Base-by-base conservation (phyloP, 2,113 vertebrate species). In the Anas platyrhynchos region DNA sequence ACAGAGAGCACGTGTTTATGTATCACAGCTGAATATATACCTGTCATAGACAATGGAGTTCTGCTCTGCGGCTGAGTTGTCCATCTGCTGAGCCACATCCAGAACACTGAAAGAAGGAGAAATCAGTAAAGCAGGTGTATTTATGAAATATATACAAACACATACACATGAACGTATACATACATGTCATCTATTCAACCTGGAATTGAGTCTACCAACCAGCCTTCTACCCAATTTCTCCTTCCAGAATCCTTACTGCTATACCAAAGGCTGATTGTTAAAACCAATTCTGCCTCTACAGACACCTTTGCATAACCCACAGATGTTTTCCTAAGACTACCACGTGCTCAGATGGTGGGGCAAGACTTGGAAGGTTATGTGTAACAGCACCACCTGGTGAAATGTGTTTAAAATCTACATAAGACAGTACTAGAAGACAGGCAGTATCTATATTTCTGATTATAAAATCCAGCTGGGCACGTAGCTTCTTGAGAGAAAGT, bases 331-430 rank as follows among this genome's bases (percentile, higher is more conserved):
- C 56, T 59, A 73, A 50, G 63, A 7, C 55, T 77, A 13, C 38
- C 75, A 26, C 3, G 29, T n/a, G 54, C 44, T 55, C 29, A 13
- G 61, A 44, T 55, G 36, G 23, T 20, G 73, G 61, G 72, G n/a
- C 27, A 59, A 67, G n/a, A 14, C 15, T 71, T 34, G 52, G 65
- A 65, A 86, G 96, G 88, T 84, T 81, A 56, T 56, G 80, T 91
- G 69, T 86, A 84, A 95, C 76, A 97, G 96, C 96, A 94, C 95
- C 95, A 96, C 80, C 96, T 96, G 95, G 61, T 94, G 95, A 94
- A 88, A 90, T 74, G 76, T 43, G 56, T 63, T 32, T 78, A 15
- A 85, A 87, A 44, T 80, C 46, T 88, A 23, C 3, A 1, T 11
- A 38, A 55, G 17, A 63, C n/a, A 46, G 12, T 36, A n/a, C 18